Percentiles rank a stretch among this genome's conserved stretches.
Conservation (phyloP, 2,113 vertebrate genomes). For the Pedetes capensis region DNA sequence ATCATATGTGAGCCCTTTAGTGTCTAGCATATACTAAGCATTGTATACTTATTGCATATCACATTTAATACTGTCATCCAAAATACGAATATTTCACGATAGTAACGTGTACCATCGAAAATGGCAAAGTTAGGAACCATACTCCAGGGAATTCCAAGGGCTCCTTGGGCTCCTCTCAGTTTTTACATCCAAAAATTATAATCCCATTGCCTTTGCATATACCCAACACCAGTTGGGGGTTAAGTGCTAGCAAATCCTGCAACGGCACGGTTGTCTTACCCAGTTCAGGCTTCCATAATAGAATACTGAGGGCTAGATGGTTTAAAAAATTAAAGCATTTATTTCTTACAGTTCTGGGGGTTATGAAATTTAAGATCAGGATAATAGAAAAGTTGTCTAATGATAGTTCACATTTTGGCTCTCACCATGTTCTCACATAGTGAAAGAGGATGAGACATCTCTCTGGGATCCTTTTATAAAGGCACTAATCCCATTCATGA, state of each 20-base stretch:
- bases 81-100: neutral
- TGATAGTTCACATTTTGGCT: neutral
- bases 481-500: neutral
- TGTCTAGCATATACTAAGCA: neutral
- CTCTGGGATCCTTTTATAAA: neutral
- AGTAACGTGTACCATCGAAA: neutral
- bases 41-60: neutral
- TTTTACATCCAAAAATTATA: slow-evolving; percentile 7
- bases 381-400: neutral
- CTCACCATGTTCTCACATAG: neutral
- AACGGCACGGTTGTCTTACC: neutral
- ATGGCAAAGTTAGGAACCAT: neutral
- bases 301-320: neutral
- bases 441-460: neutral
- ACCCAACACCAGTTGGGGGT: neutral
- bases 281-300: neutral
- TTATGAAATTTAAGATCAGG: neutral
- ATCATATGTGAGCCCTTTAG: neutral
- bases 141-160: neutral
- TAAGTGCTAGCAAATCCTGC: neutral
- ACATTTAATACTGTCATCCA: neutral
- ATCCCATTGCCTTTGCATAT: neutral
- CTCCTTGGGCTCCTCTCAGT: too few relatives aligned
- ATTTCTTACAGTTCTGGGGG: neutral
- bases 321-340: neutral